Conservation (phyloP, 2,797 vertebrate species). For the Pseudomugil gertrudae region DNA sequence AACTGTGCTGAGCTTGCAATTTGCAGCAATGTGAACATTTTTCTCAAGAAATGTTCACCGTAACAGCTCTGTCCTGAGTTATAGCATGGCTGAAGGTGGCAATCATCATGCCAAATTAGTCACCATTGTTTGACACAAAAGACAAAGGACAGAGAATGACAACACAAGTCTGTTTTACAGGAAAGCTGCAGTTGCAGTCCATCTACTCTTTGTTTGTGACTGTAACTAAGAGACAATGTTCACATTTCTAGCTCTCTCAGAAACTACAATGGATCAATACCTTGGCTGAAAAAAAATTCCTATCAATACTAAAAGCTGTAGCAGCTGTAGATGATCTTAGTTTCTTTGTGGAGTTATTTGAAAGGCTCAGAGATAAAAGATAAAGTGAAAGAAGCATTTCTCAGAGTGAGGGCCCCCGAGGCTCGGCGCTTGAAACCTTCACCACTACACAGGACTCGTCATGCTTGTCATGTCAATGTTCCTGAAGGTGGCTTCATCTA, state of each 20-base stretch:
- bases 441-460: conserved; percentile 44
- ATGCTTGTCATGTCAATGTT: conserved; percentile 58
- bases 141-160: conserved; percentile 30
- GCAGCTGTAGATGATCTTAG: conserved; percentile 49
- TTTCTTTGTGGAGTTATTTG: conserved; percentile 63
- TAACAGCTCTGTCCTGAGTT: conserved; percentile 57
- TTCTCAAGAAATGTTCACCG: conserved; percentile 55
- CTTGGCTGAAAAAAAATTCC: conserved; percentile 26
- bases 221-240: conserved; percentile 16
- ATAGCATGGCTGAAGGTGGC: conserved; percentile 61
- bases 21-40: conserved; percentile 66
- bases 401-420: conserved; percentile 54
- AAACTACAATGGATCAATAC: conserved; percentile 43
- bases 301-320: conserved; percentile 36
- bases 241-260: conserved; percentile 12
- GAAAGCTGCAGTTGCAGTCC: conserved; percentile 18
- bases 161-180: conserved; percentile 10
- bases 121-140: conserved; percentile 50
- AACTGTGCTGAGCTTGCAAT: conserved; percentile 71
- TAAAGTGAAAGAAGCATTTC: conserved; percentile 50
- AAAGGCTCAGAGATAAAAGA: conserved; percentile 51
- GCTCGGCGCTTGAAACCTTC: conserved; percentile 51
- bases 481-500: conserved; percentile 53
- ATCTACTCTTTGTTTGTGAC: neutral
- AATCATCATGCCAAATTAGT: conserved; percentile 69